Evolutionary conservation across 2,113 vertebrate genomes (phyloP), one percentile per base, ranked within the genome.

Genomic region (Typhlomys cinereus): DNA sequence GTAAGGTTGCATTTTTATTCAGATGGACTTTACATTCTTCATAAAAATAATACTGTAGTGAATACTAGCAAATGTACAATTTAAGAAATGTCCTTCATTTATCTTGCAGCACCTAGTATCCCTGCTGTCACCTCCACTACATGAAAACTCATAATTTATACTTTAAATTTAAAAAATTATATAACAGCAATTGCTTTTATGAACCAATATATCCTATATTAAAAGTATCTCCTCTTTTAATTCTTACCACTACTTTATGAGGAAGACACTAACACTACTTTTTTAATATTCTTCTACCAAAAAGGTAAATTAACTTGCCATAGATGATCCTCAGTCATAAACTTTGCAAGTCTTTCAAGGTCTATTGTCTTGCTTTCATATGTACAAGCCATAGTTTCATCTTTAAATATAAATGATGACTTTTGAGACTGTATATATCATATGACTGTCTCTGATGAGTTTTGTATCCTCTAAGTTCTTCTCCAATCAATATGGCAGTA

Each of bases 341-440:
- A 59, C 14, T 46, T 13, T 39, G 2, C 23, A 93, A 75, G 15
- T 67, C 21, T 69, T 85, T 4, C 11, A 69, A 76, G 57, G 23
- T 67, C 61, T 61, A 41, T 41, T 27, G 62, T 76, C 41, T 44
- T 71, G 21, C 31, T 80, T 93, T 83, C 44, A 87, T 34, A 64
- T 29, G 25, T 5, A 41, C 44, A 18, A 2, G 18, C 75, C 41
- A 89, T 5, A 78, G 10, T 57, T 84, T 54, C n/a, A 48, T n/a
- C n/a, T n/a, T n/a, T n/a, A 82, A 82, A n/a, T n/a, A 21, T 18
- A 39, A 59, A 61, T 70, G 89, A 91, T 86, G 39, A 61, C 74
- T 39, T 59, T 41, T 73, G 25, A 86, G 17, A 2, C 5, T 85
- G 4, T 9, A 27, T 44, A 50, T 59, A 52, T 18, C 23, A 78